Evolutionary conservation across 2,888 invertebrate genomes (phyloP).

Genomic region (Euspilapteryx auroguttella): DNA sequence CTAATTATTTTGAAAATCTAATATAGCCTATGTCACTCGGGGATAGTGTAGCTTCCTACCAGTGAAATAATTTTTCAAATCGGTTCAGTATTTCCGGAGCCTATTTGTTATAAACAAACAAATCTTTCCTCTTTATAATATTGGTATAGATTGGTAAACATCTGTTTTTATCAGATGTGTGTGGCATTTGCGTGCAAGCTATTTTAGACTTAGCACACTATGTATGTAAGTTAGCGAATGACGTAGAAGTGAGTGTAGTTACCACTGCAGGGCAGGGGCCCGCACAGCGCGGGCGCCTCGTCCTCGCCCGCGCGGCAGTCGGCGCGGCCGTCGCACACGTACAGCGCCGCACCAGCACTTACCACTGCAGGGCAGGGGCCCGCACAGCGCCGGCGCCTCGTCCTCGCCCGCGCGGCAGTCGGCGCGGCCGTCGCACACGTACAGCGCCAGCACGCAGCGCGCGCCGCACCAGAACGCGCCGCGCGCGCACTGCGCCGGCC

Average conservation of each 20-base stretch:
- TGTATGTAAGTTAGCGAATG: too few relatives aligned
- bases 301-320: constrained; percentile 37
- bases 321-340: constrained; percentile 39
- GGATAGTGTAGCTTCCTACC: too few relatives aligned
- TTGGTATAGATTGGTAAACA: too few relatives aligned
- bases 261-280: constrained; percentile 27
- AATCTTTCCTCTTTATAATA: too few relatives aligned
- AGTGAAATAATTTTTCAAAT: too few relatives aligned
- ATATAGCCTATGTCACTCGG: too few relatives aligned
- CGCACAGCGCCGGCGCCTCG: constrained; percentile 27
- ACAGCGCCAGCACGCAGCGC: constrained; percentile 35
- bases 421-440: constrained; percentile 39
- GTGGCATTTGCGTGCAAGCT: too few relatives aligned
- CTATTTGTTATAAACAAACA: too few relatives aligned
- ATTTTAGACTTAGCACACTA: too few relatives aligned
- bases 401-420: constrained; percentile 37
- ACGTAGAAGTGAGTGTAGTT: constrained; percentile 8
- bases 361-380: constrained; percentile 27
- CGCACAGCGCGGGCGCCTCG: constrained; percentile 27
- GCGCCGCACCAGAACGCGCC: constrained; percentile 38
- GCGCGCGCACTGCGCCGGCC: constrained; percentile 34
- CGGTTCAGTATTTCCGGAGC: too few relatives aligned
- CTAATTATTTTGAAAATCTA: too few relatives aligned
- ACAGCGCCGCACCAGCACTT: constrained; percentile 32
- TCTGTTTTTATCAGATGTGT: too few relatives aligned